These are phyloP conservation scores for Psettodes erumei DNA, from an alignment of 2,113 vertebrate genomes.

Conservation along the genomic window DNA sequence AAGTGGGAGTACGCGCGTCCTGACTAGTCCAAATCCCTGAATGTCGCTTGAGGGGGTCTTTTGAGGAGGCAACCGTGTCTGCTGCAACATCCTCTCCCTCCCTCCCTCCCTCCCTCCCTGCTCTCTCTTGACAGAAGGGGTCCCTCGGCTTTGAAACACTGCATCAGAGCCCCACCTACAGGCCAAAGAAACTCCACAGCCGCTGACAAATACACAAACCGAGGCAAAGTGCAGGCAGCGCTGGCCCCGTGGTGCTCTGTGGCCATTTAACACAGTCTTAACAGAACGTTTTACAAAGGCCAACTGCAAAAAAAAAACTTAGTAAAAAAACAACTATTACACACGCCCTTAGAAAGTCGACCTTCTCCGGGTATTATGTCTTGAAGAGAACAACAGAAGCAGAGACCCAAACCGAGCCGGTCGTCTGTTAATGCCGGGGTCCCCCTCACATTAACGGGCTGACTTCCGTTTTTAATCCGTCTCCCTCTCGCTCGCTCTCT, in stretches of 20 bases:
- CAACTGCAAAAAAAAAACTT: background rate
- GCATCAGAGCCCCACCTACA: constrained; percentile 86
- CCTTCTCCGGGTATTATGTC: too few relatives aligned
- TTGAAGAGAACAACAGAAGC: too few relatives aligned
- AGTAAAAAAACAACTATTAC: too few relatives aligned
- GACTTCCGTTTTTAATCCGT: too few relatives aligned
- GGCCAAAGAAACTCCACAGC: constrained; percentile 62
- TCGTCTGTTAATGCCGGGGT: too few relatives aligned
- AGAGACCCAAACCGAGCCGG: too few relatives aligned
- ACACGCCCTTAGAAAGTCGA: too few relatives aligned
- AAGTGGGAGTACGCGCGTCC: background rate
- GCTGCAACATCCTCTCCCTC: constrained; percentile 56
- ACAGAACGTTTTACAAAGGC: background rate
- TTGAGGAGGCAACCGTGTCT: constrained; percentile 6
- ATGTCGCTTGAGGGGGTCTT: background rate
- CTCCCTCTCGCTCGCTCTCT: too few relatives aligned
- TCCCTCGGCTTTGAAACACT: constrained; percentile 75
- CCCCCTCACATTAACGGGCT: too few relatives aligned
- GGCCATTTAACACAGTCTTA: background rate
- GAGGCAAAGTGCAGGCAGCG: background rate
- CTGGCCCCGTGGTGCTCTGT: background rate
- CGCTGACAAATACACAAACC: constrained; percentile 13
- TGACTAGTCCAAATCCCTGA: background rate
- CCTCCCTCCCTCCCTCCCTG: background rate
- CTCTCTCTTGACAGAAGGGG: constrained; percentile 20